Base-by-base conservation (phyloP, 2,797 vertebrate species). In the Anabacerthia variegaticeps region DNA sequence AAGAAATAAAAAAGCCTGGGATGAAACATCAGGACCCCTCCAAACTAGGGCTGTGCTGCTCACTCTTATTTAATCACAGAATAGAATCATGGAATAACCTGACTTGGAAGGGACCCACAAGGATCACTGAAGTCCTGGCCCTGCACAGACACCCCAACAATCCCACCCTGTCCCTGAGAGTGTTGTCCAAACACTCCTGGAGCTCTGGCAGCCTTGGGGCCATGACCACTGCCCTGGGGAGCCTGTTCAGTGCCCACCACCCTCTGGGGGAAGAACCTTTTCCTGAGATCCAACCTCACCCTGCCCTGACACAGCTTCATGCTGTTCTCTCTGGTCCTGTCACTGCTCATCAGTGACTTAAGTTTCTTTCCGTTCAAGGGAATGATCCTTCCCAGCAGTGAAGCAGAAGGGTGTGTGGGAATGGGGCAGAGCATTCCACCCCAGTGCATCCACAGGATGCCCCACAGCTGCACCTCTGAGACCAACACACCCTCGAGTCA, bases 401-500 rank as follows among this genome's bases (percentile, higher is more conserved):
- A 75, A 49, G 41, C 32, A 71, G 20, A 13, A 62, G 34, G 32
- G 6, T 79, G 34, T 36, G 28, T 24, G 36, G 18, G 51, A 28
- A 36, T 0, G 1, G 7, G 23, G n/a, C 39, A 86, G 13, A 88
- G 28, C 43, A 81, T 23, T 44, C 55, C 63, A 55, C 16, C 48
- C 44, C 4, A 0, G 7, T 4, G 13, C 27, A 36, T n/a, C 43
- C 23, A 28, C 14, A 66, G 48, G 43, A 86, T 1, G 14, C 7
- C 17, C 43, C 83, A 85, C 83, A 80, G 36, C 44, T 44, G 49
- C 41, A 71, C 10, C 69, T 49, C 44, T 0, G 1, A 32, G 11
- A 46, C 9, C 7, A 43, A 54, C 0, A 9, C 12, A 73, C 8
- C 44, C 32, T 22, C 0, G 1, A 44, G 18, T 14, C 0, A 0